These are phyloP conservation scores for Drosophila sturtevanti DNA, from an alignment of 1,140 invertebrate genomes.

Conservation along the genomic window DNA sequence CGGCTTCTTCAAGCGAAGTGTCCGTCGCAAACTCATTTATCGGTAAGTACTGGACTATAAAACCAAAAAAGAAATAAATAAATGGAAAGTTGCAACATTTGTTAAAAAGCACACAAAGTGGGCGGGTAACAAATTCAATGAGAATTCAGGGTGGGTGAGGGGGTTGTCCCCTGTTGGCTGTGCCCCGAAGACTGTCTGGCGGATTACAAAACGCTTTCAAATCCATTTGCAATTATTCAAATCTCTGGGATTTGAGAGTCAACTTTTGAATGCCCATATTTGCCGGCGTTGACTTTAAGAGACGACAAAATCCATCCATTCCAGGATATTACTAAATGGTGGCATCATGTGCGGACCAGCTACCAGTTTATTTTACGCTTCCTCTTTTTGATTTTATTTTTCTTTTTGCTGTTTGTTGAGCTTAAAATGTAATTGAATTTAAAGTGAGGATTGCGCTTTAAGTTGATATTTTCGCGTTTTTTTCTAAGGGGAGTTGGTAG, in stretches of 20 bases:
- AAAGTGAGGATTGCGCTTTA: slow-evolving; percentile 65
- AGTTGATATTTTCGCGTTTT: slow-evolving; percentile 35
- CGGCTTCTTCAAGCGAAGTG: slow-evolving; percentile 99
- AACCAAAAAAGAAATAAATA: slow-evolving; percentile 8
- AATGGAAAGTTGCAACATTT: slow-evolving; percentile 36
- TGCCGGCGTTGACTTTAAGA: slow-evolving; percentile 61
- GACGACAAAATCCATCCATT: slow-evolving; percentile 8
- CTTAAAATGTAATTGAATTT: slow-evolving; percentile 77
- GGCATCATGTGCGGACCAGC: slow-evolving; percentile 60
- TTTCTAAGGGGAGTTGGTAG: background rate
- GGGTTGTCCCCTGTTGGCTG: background rate
- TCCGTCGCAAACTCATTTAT: slow-evolving; percentile 98
- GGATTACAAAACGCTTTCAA: slow-evolving; percentile 65
- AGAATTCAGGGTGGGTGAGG: slow-evolving; percentile 23
- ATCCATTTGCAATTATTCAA: slow-evolving; percentile 81
- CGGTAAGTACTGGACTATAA: slow-evolving; percentile 86
- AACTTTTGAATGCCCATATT: slow-evolving; percentile 78
- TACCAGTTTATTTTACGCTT: slow-evolving; percentile 15
- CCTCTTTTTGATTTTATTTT: slow-evolving; percentile 1
- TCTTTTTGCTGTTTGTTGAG: slow-evolving; percentile 11
- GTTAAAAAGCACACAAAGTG: slow-evolving; percentile 24
- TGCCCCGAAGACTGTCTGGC: slow-evolving; percentile 63
- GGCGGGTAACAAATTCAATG: background rate
- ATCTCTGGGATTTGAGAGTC: slow-evolving; percentile 79
- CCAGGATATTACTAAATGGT: background rate